Base-by-base conservation (phyloP, 1,140 invertebrate species). In the Subanguina moxae region DNA sequence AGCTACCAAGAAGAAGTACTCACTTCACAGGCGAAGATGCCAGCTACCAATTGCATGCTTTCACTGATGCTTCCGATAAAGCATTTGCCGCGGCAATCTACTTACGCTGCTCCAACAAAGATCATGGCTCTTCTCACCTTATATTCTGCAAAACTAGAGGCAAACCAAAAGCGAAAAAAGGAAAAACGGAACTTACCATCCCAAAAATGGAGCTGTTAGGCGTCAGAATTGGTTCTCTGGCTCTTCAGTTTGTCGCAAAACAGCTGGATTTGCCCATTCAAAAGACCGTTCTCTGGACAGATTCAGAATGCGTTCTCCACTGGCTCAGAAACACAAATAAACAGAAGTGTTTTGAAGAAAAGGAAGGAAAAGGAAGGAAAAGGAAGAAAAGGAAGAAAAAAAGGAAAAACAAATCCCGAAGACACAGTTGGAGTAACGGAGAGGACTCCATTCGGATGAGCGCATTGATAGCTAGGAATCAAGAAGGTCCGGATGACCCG, bases 201-300 rank as follows among this genome's bases (percentile, higher is more conserved):
- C 73, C 73, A 1, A n/a, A 63, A 56, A 58, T 72, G 30, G 73
- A 75, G 58, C 42, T 75, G 7, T 13, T 75, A 48, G 73, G 28
- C 1, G n/a, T 63, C 0, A 19, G 58, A 1, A 23, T 72, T 0
- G 74, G 61, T 0, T 3, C 32, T 38, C 42, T 11, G 3, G 32
- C 32, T 5, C 3, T 38, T 5, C 3, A 3, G 3, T 38, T 38
- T 1, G 59, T 75, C 1, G 45, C n/a, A 0, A 17, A 46, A 11
- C 46, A 72, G n/a, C 9, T 75, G 0, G 43, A 57, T 21, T 11
- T 58, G 0, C 21, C n/a, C 8, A 71, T 67, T n/a, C 1, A 13
- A 1, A 3, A 0, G 0, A 15, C 32, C 1, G 23, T 32, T 23
- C 15, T 76, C 3, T 75, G 74, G 74, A 64, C 23, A 1, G 74